Conservation (phyloP, 2,888 invertebrate genomes). For the Orthonychiurus folsomi region DNA sequence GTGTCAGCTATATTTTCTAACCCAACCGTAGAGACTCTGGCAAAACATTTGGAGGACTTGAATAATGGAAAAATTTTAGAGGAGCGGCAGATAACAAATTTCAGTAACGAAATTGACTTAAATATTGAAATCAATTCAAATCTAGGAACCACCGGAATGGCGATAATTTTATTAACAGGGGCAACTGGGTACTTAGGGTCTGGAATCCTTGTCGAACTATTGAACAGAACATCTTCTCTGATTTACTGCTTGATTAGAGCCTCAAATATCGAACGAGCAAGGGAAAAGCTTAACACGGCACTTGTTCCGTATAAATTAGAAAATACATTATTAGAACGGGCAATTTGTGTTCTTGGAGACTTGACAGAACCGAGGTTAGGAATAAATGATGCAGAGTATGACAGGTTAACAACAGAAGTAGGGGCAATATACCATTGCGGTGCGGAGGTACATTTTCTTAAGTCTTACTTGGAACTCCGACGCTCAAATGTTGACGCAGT, state of each 20-base stretch:
- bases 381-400: background rate
- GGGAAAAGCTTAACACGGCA: background rate
- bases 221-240: background rate
- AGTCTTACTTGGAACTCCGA: background rate
- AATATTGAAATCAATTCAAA: background rate
- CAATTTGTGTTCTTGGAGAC: background rate
- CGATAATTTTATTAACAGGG: background rate
- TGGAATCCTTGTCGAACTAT: background rate
- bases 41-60: background rate
- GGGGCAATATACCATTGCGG: background rate
- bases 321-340: background rate
- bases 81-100: background rate
- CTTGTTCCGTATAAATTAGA: background rate
- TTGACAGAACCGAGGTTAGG: background rate
- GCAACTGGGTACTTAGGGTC: background rate
- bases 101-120: background rate
- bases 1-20: background rate
- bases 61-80: background rate
- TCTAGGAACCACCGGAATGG: too few relatives aligned
- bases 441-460: background rate
- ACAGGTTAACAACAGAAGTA: background rate
- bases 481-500: background rate
- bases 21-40: background rate
- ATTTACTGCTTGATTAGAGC: background rate
- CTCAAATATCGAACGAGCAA: background rate